Percentiles rank a stretch among this genome's conserved stretches.
Evolutionary conservation across 2,113 vertebrate species (phyloP).

Genomic region (Corynorhinus townsendii): DNA sequence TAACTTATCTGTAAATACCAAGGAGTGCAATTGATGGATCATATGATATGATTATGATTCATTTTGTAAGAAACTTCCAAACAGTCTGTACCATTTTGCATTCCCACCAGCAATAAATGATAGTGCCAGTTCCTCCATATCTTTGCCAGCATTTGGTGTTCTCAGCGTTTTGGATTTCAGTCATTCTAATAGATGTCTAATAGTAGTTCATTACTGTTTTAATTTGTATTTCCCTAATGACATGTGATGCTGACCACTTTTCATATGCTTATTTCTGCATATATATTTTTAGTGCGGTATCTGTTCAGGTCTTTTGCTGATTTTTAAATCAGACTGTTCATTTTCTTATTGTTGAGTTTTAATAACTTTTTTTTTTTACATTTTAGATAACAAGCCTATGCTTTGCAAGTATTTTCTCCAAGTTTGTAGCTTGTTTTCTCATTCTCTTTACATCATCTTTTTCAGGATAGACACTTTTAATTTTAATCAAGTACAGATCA

Average conservation of each 20-base stretch:
- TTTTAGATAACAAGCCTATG: not conserved
- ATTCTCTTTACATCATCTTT: not conserved
- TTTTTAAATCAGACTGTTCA: not conserved
- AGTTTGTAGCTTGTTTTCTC: not conserved
- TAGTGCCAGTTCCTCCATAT: not conserved
- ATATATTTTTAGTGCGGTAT: not conserved
- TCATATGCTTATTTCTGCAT: not conserved
- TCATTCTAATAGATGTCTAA: not conserved
- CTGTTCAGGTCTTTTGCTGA: not conserved
- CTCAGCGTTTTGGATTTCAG: not conserved
- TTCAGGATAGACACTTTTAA: not conserved
- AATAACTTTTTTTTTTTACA: not conserved
- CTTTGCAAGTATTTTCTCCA: not conserved
- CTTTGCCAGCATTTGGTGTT: not conserved
- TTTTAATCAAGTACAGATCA: slow-evolving; percentile 18
- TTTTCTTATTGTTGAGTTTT: slow-evolving; percentile 2
- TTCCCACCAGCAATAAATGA: not conserved
- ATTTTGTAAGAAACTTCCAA: not conserved
- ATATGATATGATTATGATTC: not conserved
- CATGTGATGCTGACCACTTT: not conserved
- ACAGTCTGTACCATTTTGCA: not conserved
- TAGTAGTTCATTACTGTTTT: not conserved
- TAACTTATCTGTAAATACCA: not conserved
- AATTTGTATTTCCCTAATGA: not conserved
- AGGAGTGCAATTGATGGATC: not conserved